Conservation (phyloP, 2,113 vertebrate genomes). For the Taxidea taxus region DNA sequence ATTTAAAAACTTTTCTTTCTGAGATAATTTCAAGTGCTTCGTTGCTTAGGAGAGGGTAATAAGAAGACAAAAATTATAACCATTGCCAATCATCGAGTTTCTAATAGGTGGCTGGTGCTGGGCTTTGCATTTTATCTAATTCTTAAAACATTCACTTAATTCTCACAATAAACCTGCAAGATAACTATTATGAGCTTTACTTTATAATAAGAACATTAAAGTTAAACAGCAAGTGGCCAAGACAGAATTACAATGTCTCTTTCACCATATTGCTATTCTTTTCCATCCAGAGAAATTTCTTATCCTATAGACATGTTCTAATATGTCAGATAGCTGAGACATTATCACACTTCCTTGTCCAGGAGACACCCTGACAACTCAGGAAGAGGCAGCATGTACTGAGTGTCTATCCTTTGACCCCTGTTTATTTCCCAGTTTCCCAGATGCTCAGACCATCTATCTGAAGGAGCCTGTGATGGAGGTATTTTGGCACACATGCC, state of each 20-base stretch:
- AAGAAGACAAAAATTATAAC: constrained; percentile 11
- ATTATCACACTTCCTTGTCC: background rate
- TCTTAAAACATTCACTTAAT: background rate
- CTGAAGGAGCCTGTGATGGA: constrained; percentile 28
- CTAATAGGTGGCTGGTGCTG: background rate
- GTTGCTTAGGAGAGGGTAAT: background rate
- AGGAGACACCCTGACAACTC: background rate
- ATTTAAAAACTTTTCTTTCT: background rate
- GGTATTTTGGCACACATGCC: constrained; percentile 53
- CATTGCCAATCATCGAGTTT: background rate
- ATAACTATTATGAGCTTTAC: background rate
- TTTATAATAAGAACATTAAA: background rate
- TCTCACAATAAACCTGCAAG: background rate
- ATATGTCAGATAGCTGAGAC: background rate
- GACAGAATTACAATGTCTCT: background rate
- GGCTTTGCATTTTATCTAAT: background rate
- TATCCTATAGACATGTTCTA: background rate
- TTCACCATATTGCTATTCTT: background rate
- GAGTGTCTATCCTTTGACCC: background rate
- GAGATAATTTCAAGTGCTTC: constrained; percentile 6
- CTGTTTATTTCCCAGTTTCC: background rate
- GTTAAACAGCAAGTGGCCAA: background rate
- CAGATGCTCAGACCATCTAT: background rate
- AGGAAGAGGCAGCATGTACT: background rate
- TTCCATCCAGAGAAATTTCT: background rate